Conservation (phyloP, 2,113 vertebrate species). For the Maccullochella peelii region DNA sequence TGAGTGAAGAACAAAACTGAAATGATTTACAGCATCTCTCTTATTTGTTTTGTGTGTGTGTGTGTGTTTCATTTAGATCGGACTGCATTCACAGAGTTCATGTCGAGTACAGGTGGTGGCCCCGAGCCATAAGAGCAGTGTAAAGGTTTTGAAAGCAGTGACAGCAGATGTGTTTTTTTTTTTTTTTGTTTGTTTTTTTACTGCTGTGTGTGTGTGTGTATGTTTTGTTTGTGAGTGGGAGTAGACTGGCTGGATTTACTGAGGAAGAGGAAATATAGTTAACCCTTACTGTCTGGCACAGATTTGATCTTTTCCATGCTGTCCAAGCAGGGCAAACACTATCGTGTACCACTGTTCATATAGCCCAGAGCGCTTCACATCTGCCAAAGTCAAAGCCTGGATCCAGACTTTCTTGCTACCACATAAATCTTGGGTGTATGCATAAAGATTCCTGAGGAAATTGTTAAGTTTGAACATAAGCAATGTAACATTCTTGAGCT, state of each 20-base stretch:
- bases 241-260: slow-evolving; percentile 54
- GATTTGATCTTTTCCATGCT: slow-evolving; percentile 32
- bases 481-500: slow-evolving; percentile 58
- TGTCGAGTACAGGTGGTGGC: slow-evolving; percentile 67
- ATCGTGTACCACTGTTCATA: slow-evolving; percentile 21
- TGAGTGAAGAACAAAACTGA: slow-evolving; percentile 84
- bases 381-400: slow-evolving; percentile 22
- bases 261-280: slow-evolving; percentile 30
- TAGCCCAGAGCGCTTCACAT: slow-evolving; percentile 28
- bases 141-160: slow-evolving; percentile 56
- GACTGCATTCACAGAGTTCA: slow-evolving; percentile 72
- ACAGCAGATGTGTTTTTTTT: slow-evolving; percentile 37
- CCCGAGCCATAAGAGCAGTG: slow-evolving; percentile 54
- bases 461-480: slow-evolving; percentile 59
- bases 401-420: slow-evolving; percentile 38
- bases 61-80: slow-evolving; percentile 32
- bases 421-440: slow-evolving; percentile 40
- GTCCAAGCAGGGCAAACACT: slow-evolving; percentile 4
- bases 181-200: slow-evolving; percentile 38
- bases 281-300: slow-evolving; percentile 34
- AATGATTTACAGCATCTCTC: slow-evolving; percentile 64
- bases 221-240: slow-evolving; percentile 49
- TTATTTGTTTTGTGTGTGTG: slow-evolving; percentile 26
- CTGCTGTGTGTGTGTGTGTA: slow-evolving; percentile 41
- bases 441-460: slow-evolving; percentile 76